Evolutionary conservation across 2,113 vertebrate genomes (phyloP), one percentile per base, ranked within the genome.

Genomic region (Suncus etruscus): DNA sequence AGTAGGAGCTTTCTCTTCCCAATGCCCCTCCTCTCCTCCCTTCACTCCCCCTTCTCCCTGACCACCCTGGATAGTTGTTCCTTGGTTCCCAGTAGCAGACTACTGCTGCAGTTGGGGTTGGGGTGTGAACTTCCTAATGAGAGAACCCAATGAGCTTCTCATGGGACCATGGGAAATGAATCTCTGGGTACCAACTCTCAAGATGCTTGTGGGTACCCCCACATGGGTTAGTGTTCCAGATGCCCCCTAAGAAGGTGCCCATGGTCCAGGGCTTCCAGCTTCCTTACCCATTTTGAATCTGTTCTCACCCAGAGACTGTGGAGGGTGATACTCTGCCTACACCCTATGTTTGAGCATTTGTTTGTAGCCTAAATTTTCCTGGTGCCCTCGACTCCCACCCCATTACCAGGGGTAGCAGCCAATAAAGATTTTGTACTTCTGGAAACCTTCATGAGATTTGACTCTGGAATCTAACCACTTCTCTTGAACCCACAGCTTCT

Each of bases 381-480:
- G 85, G 73, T 73, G 32, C 20, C 82, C 61, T 83, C 0, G 8
- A 84, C 51, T 88, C 65, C 51, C 12, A 79, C 58, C 79, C 91
- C 51, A 22, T 70, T 47, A 0, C 27, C 58, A 29, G 69, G 51
- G 73, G 61, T 82, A 87, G 29, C 20, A 91, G 47, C 39, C 83
- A 94, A 90, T 94, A 96, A 93, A 95, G 58, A 24, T 20, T 81
- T 79, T 45, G 16, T 45, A 72, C 80, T 90, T 89, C 79, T 87
- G 90, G 76, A 76, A 89, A 87, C 39, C 11, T 75, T 48, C 66
- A 24, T 27, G 31, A 29, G 63, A 61, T 73, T 86, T 45, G 16
- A 91, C 22, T 79, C 72, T 86, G 45, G 68, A 90, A 31, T 69
- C 48, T 2, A 0, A 47, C 54, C 24, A 61, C 68, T 68, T 68